Base-by-base conservation (phyloP, 2,797 vertebrate species). In the Hirundo rustica region DNA sequence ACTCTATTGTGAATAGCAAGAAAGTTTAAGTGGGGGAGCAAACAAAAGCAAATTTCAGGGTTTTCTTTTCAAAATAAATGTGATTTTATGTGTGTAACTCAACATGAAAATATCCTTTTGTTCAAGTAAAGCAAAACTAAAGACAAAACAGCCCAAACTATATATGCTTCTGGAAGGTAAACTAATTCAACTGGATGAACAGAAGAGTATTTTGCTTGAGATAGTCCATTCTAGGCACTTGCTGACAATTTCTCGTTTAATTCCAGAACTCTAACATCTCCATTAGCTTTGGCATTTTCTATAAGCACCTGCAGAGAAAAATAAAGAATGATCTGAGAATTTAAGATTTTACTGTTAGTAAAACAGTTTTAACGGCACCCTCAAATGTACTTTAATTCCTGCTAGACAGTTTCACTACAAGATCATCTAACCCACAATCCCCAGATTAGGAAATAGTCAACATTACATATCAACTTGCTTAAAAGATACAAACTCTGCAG, bases 231-330 rank as follows among this genome's bases (percentile, higher is more conserved):
- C 80, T 97, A 98, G 54, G 97, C 81, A 89, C 95, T 88, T 81
- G 97, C 95, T 58, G 97, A 97, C 67, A 99, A 97, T 76, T 98
- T 98, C 87, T 97, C 97, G 96, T 99, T 95, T 93, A 99, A 97
- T 71, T 98, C 97, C 89, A 99, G 93, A 72, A 98, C 83, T 97
- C 98, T 98, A 89, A 92, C 48, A 96, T 99, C 98, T 86, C 98
- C 96, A 26, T 97, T 97, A 75, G 71, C 96, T 98, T 98, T 98
- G 90, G 98, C 98, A 90, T 98, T 98, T 83, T 98, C 97, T 97
- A 99, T 88, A 96, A 99, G 98, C 34, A 97, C 97, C 98, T 98
- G 92, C 23, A 82, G 50, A 75, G 92, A 94, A 96, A 94, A 91
- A 64, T 1, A 66, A 67, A 51, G 3, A 57, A 44, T 9, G 4